Evolutionary conservation across 2,113 vertebrate genomes (phyloP).

Genomic region (Globicephala melas): DNA sequence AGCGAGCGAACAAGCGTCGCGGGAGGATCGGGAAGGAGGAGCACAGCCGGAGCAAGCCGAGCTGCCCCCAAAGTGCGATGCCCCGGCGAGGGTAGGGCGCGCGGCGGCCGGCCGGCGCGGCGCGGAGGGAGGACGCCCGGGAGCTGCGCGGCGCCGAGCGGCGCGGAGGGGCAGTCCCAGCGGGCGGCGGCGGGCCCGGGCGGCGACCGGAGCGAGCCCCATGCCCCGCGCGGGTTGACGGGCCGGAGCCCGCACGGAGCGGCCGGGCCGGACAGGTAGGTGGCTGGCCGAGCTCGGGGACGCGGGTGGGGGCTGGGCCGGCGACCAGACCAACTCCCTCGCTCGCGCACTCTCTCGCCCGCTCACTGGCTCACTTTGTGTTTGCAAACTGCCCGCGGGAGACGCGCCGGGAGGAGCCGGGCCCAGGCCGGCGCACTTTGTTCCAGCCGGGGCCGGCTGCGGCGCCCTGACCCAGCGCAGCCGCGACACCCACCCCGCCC

Average conservation of each 20-base stretch:
- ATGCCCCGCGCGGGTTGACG: slow-evolving; percentile 74
- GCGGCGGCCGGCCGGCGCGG: slow-evolving; percentile 44
- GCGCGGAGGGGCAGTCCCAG: slow-evolving; percentile 57
- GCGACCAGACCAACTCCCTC: slow-evolving; percentile 53
- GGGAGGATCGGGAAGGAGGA: slow-evolving; percentile 37
- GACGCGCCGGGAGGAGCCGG: slow-evolving; percentile 64
- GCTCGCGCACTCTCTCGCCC: slow-evolving; percentile 60
- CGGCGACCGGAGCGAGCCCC: slow-evolving; percentile 67
- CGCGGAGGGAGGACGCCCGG: slow-evolving; percentile 49
- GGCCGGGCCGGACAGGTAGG: slow-evolving; percentile 70
- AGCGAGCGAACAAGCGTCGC: slow-evolving; percentile 53
- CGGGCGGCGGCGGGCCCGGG: slow-evolving; percentile 66
- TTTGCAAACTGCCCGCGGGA: slow-evolving; percentile 76
- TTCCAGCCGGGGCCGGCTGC: slow-evolving; percentile 53
- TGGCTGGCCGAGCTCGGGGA: slow-evolving; percentile 48
- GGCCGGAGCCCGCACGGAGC: slow-evolving; percentile 70
- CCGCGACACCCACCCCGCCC: slow-evolving; percentile 5
- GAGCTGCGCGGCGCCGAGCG: slow-evolving; percentile 54
- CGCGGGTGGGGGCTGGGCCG: slow-evolving; percentile 68
- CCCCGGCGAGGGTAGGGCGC: slow-evolving; percentile 61
- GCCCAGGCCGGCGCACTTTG: slow-evolving; percentile 72
- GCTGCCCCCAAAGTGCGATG: slow-evolving; percentile 62
- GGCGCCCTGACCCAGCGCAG: slow-evolving; percentile 2
- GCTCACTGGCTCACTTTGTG: slow-evolving; percentile 74
- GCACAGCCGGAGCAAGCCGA: slow-evolving; percentile 14